Percentiles rank a stretch among this genome's conserved stretches.
Evolutionary conservation across 1,140 invertebrate species (phyloP).

Genomic region (Bathynomus jamesi): DNA sequence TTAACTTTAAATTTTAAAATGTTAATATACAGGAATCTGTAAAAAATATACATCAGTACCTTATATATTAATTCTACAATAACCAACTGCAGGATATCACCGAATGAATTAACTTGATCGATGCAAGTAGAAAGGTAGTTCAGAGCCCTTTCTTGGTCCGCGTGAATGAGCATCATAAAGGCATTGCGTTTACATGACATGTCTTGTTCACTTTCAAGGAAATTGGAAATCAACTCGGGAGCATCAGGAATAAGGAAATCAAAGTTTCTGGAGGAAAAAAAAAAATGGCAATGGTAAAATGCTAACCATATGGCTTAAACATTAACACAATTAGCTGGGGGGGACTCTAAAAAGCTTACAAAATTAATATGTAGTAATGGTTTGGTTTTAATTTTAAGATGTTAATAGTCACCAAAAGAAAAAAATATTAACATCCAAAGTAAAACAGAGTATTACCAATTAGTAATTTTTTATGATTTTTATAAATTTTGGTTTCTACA

Average conservation of each 20-base stretch:
- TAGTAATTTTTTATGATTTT: too few relatives aligned
- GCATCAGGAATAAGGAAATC: conserved; percentile 98
- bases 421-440: too few relatives aligned
- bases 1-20: too few relatives aligned
- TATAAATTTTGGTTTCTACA: too few relatives aligned
- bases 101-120: conserved; percentile 88
- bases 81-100: conserved; percentile 95
- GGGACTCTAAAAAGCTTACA: too few relatives aligned
- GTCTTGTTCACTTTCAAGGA: conserved; percentile 93
- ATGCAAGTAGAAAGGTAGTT: conserved; percentile 88
- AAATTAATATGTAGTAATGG: too few relatives aligned
- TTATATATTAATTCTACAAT: conserved; percentile 99
- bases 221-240: conserved; percentile 89
- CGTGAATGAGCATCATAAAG: conserved; percentile 97
- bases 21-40: background rate
- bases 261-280: conserved; percentile 66
- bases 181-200: conserved; percentile 99
- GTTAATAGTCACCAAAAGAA: too few relatives aligned
- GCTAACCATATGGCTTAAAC: too few relatives aligned
- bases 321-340: too few relatives aligned
- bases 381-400: too few relatives aligned
- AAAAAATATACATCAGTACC: conserved; percentile 52
- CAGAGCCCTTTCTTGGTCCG: conserved; percentile 86
- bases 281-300: too few relatives aligned
- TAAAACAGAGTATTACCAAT: too few relatives aligned